These are phyloP conservation scores for Achlya flavicornis DNA, from an alignment of 2,888 invertebrate species.

Conservation along the genomic window DNA sequence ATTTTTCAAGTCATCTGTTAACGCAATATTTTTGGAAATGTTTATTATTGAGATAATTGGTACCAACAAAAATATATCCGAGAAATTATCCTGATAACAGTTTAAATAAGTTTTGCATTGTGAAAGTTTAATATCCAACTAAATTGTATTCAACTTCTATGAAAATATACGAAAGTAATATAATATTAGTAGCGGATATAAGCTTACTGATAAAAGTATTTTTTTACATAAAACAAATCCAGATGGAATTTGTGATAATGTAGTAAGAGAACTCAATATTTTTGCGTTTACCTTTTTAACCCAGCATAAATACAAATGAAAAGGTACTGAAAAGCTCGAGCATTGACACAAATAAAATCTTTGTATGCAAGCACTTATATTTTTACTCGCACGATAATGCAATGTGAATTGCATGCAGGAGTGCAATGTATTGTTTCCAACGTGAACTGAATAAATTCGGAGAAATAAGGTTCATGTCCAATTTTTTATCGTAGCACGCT, in stretches of 20 bases:
- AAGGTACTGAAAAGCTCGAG: constrained; percentile 1
- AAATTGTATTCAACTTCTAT: background rate
- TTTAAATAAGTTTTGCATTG: background rate
- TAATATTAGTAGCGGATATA: too few species aligned
- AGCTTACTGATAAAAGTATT: too few species aligned
- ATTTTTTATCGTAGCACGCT: constrained; percentile 62
- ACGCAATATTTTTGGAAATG: background rate
- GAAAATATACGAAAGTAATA: background rate
- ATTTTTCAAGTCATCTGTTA: background rate
- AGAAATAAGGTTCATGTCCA: constrained; percentile 17
- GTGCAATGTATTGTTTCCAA: constrained; percentile 11
- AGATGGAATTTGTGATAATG: constrained; percentile 9
- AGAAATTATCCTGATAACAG: background rate
- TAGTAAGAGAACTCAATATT: background rate
- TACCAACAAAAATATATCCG: background rate
- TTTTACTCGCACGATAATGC: constrained; percentile 13
- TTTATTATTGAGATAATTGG: constrained; percentile 16
- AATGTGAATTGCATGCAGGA: constrained; percentile 8
- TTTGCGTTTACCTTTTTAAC: background rate
- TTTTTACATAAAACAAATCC: too few species aligned
- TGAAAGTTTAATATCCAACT: too few species aligned
- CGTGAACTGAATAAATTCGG: constrained; percentile 11
- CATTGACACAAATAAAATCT: constrained; percentile 13
- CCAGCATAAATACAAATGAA: background rate
- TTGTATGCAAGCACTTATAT: constrained; percentile 7